Evolutionary conservation across 1,140 invertebrate species (phyloP).

Genomic region (Acromyrmex heyeri): DNA sequence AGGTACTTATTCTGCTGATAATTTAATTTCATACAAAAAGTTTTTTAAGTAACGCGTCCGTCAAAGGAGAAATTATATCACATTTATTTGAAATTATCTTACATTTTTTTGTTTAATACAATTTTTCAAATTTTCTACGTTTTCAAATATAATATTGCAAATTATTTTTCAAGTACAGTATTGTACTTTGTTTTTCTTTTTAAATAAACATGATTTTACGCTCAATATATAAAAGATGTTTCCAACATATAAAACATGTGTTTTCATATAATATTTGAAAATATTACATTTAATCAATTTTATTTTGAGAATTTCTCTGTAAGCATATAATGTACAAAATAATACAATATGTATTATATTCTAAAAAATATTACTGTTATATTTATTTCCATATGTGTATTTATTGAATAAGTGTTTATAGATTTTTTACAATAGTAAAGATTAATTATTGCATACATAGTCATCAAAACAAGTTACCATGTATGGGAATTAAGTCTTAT

Average conservation of each 20-base stretch:
- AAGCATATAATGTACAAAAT: not conserved
- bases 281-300: slow-evolving; percentile 1
- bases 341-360: not conserved
- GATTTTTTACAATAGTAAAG: not conserved
- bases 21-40: not conserved
- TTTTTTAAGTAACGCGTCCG: not conserved
- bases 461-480: too few species aligned
- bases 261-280: not conserved
- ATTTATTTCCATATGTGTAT: not conserved
- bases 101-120: not conserved
- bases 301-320: not conserved
- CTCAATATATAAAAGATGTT: not conserved
- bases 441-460: not conserved
- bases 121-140: not conserved
- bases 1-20: not conserved
- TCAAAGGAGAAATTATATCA: not conserved
- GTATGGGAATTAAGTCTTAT: not conserved
- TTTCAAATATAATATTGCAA: not conserved
- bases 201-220: not conserved
- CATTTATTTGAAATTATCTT: not conserved
- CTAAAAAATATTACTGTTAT: not conserved
- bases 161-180: not conserved
- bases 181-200: not conserved
- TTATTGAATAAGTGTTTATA: not conserved
- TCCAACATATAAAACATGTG: too few species aligned